Evolutionary conservation across 2,888 invertebrate genomes (phyloP).

Genomic region (Eumerus sabulonum): DNA sequence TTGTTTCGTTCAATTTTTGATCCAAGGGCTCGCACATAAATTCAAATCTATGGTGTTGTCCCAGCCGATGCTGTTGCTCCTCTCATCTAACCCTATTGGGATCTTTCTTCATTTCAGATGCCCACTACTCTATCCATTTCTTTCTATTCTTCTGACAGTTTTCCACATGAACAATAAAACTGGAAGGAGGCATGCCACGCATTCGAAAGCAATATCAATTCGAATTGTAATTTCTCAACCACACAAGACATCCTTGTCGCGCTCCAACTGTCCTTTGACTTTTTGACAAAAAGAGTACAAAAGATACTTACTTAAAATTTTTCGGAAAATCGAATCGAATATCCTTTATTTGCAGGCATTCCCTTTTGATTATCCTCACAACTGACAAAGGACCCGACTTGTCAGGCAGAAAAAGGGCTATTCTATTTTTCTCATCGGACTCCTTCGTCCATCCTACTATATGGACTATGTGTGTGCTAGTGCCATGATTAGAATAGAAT

Average conservation of each 20-base stretch:
- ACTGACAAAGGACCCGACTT: slow-evolving; percentile 37
- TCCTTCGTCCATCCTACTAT: too few relatives aligned
- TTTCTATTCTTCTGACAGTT: slow-evolving; percentile 4
- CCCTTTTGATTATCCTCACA: slow-evolving; percentile 30
- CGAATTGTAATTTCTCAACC: slow-evolving; percentile 39
- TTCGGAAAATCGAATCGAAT: slow-evolving; percentile 35
- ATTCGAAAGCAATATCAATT: slow-evolving; percentile 35
- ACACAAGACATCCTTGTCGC: slow-evolving; percentile 6
- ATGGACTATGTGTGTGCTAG: slow-evolving; percentile 18
- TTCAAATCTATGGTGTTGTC: slow-evolving; percentile 45
- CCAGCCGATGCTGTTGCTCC: not conserved
- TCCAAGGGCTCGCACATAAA: slow-evolving; percentile 33
- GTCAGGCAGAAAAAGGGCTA: slow-evolving; percentile 20
- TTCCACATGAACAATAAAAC: slow-evolving; percentile 28
- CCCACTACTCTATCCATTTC: slow-evolving; percentile 9
- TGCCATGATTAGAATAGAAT: slow-evolving; percentile 54
- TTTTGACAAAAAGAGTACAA: too few relatives aligned
- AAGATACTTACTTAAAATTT: slow-evolving; percentile 29
- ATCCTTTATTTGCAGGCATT: slow-evolving; percentile 24
- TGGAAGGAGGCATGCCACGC: slow-evolving; percentile 18
- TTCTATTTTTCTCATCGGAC: slow-evolving; percentile 4
- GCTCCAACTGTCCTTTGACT: slow-evolving; percentile 34
- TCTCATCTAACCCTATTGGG: too few relatives aligned
- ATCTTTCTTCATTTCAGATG: too few relatives aligned
- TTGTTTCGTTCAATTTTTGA: slow-evolving; percentile 53